Conservation (phyloP, 1,140 invertebrate species). For the Bombus cullumanus region DNA sequence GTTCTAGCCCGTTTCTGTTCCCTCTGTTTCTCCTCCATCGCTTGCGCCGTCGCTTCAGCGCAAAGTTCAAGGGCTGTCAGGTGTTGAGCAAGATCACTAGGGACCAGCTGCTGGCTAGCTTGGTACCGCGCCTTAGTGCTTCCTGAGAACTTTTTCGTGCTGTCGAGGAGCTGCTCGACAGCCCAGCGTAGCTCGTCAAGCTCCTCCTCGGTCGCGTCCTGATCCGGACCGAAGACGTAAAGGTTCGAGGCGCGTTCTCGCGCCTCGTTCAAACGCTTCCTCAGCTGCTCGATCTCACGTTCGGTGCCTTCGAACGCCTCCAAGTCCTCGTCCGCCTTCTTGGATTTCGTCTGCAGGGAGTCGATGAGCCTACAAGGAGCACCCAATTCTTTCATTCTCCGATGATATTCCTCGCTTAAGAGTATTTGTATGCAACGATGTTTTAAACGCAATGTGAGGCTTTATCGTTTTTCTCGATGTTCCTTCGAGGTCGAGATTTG, state of each 20-base stretch:
- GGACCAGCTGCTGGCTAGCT: constrained; percentile 86
- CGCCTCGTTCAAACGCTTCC: constrained; percentile 85
- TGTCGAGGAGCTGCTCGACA: constrained; percentile 83
- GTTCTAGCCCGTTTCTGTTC: constrained; percentile 93
- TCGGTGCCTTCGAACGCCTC: constrained; percentile 84
- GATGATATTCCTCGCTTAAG: not conserved
- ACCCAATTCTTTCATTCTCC: constrained; percentile 12
- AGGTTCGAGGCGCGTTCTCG: constrained; percentile 86
- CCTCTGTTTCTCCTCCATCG: constrained; percentile 93
- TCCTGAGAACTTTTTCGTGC: constrained; percentile 85
- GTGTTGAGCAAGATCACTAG: constrained; percentile 90
- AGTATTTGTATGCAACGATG: not conserved
- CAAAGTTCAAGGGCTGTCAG: constrained; percentile 90
- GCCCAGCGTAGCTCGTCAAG: constrained; percentile 81
- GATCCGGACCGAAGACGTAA: constrained; percentile 89
- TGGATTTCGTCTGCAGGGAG: constrained; percentile 84
- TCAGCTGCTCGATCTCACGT: constrained; percentile 86
- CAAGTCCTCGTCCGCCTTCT: constrained; percentile 85
- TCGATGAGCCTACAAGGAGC: constrained; percentile 80
- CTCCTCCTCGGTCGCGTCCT: constrained; percentile 83
- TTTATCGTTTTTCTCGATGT: not conserved
- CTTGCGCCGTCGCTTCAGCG: constrained; percentile 89
- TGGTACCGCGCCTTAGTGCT: constrained; percentile 87
- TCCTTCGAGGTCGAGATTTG: not conserved
- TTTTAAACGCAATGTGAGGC: not conserved